Percentiles rank a stretch among this genome's conserved stretches.
Evolutionary conservation across 2,797 vertebrate species (phyloP).

Genomic region (Myripristis murdjan): DNA sequence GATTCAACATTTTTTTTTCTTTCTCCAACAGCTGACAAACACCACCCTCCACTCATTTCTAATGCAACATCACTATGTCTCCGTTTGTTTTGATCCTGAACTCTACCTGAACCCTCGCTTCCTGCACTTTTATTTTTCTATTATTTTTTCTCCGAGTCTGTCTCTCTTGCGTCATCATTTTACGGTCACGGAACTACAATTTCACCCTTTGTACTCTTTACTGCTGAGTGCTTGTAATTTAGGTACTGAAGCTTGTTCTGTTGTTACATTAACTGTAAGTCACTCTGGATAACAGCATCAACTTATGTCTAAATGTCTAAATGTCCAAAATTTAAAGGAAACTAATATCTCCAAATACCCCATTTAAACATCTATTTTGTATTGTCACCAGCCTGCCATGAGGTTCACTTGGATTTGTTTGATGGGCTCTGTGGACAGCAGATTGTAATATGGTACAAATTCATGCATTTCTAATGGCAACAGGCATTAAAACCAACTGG

Average conservation of each 20-base stretch:
- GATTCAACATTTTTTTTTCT: constrained; percentile 2
- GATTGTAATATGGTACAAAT: too few species aligned
- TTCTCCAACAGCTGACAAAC: neutral
- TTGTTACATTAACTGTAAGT: neutral
- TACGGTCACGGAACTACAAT: neutral
- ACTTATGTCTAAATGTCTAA: neutral
- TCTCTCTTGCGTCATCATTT: neutral
- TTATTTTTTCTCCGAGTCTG: neutral
- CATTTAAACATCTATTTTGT: too few species aligned
- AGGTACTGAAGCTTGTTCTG: constrained; percentile 5
- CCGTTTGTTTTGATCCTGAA: neutral
- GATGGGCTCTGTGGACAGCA: too few species aligned
- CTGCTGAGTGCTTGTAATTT: neutral
- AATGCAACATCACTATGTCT: neutral
- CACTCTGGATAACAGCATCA: neutral
- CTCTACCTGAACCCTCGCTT: neutral
- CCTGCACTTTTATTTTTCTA: neutral
- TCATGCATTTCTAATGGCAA: too few species aligned
- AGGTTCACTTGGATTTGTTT: too few species aligned
- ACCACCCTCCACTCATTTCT: too few species aligned
- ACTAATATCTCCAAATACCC: too few species aligned
- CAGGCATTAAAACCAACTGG: too few species aligned
- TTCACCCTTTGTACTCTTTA: neutral
- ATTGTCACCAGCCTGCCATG: too few species aligned
- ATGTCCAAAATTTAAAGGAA: too few species aligned